Percentiles rank a stretch among this genome's conserved stretches.
Evolutionary conservation across 2,797 vertebrate species (phyloP).

Genomic region (Mastacembelus armatus): DNA sequence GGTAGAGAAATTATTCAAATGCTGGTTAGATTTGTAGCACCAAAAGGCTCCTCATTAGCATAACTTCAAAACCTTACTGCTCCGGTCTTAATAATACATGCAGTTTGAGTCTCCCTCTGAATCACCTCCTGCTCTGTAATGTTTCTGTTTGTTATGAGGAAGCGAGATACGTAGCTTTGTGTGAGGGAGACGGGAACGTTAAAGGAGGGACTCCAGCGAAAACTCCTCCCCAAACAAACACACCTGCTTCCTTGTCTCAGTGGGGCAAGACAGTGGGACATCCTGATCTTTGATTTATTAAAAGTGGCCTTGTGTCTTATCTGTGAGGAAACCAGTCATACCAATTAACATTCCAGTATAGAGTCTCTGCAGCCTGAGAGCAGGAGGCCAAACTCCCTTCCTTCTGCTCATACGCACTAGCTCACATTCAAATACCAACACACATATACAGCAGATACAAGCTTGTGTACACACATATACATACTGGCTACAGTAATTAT

Average conservation of each 20-base stretch:
- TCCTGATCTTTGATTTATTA: constrained; percentile 70
- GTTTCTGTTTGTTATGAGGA: constrained; percentile 52
- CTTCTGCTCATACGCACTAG: constrained; percentile 21
- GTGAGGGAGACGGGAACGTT: constrained; percentile 30
- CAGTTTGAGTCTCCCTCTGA: constrained; percentile 52
- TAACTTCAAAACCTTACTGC: constrained; percentile 67
- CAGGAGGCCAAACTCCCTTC: constrained; percentile 39
- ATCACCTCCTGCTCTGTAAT: constrained; percentile 53
- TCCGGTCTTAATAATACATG: constrained; percentile 70
- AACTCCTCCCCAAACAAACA: constrained; percentile 5
- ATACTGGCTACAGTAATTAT: neutral
- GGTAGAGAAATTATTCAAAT: constrained; percentile 66
- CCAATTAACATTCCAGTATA: constrained; percentile 78
- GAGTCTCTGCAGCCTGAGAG: constrained; percentile 54
- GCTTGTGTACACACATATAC: neutral
- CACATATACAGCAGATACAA: neutral
- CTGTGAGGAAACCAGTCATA: constrained; percentile 64
- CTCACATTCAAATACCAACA: constrained; percentile 9
- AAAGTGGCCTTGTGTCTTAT: constrained; percentile 71
- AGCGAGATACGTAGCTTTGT: constrained; percentile 28
- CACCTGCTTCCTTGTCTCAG: constrained; percentile 17
- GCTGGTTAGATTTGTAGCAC: constrained; percentile 64
- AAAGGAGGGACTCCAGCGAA: constrained; percentile 28
- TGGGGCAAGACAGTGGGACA: constrained; percentile 38
- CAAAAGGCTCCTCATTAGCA: constrained; percentile 71